phyloP scores from a whole-genome alignment of 2,113 vertebrate species.

The Zosterops pallidus region DNA sequence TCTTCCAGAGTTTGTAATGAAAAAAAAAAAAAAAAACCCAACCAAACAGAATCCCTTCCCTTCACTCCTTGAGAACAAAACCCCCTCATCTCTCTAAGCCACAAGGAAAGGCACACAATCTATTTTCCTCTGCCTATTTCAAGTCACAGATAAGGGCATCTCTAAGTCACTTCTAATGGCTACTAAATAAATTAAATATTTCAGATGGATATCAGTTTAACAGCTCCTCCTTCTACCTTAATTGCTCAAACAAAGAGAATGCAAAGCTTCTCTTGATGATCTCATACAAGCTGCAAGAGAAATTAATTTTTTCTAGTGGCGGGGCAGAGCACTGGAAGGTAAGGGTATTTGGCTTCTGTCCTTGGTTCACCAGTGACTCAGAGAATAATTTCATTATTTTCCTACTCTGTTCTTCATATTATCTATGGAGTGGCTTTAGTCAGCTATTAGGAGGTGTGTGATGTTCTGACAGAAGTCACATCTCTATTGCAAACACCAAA shows the following conservation, averaged over 20 bases:
- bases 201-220: neutral
- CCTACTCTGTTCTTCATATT: neutral
- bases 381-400: neutral
- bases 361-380: neutral
- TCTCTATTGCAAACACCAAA: neutral
- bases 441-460: neutral
- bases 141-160: neutral
- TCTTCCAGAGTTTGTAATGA: neutral
- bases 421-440: neutral
- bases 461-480: neutral
- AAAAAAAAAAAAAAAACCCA: no score
- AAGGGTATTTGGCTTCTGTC: neutral
- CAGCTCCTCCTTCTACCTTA: neutral
- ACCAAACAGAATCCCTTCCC: neutral
- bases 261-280: neutral
- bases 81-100: neutral
- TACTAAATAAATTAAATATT: conserved; percentile 13
- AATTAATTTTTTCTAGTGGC: neutral
- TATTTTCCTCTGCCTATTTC: neutral
- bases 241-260: neutral
- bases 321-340: neutral
- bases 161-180: neutral
- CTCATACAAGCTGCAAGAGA: neutral
- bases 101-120: neutral
- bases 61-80: neutral